Conservation (phyloP, 2,888 invertebrate species). For the Oxyteleia sp. region DNA sequence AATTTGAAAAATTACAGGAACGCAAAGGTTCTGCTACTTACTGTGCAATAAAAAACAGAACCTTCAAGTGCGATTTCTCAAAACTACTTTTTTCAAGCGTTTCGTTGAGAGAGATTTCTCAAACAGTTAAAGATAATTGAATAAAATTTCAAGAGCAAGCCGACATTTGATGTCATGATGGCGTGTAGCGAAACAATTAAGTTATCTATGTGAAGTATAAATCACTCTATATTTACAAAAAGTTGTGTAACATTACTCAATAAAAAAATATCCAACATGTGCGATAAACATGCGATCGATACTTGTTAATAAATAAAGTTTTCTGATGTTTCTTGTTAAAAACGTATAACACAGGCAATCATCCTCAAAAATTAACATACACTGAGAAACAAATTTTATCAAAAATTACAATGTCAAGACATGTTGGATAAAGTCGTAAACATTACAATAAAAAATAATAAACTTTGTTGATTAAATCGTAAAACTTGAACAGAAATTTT, state of each 20-base stretch:
- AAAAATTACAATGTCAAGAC: too few relatives aligned
- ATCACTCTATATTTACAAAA: constrained; percentile 11
- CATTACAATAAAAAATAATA: too few relatives aligned
- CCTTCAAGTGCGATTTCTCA: constrained; percentile 44
- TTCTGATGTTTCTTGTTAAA: too few relatives aligned
- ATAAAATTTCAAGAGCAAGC: constrained; percentile 62
- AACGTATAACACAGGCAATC: too few relatives aligned
- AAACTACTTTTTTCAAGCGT: constrained; percentile 41
- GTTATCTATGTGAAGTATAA: constrained; percentile 45
- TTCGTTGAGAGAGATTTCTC: constrained; percentile 37
- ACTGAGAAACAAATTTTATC: too few relatives aligned
- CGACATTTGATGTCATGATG: constrained; percentile 48
- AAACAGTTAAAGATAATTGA: constrained; percentile 62
- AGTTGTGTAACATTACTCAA: background rate
- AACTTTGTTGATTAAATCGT: too few relatives aligned
- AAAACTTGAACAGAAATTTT: too few relatives aligned
- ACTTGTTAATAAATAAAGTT: background rate
- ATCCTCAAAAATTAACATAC: too few relatives aligned
- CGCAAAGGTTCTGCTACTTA: background rate
- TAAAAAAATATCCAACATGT: background rate
- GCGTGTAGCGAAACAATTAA: constrained; percentile 59
- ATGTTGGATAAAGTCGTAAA: too few relatives aligned
- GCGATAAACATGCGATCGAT: background rate
- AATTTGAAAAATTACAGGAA: constrained; percentile 21
- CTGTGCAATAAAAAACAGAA: constrained; percentile 30